Conservation (phyloP, 2,888 invertebrate species). For the Drosophila mercatorum region DNA sequence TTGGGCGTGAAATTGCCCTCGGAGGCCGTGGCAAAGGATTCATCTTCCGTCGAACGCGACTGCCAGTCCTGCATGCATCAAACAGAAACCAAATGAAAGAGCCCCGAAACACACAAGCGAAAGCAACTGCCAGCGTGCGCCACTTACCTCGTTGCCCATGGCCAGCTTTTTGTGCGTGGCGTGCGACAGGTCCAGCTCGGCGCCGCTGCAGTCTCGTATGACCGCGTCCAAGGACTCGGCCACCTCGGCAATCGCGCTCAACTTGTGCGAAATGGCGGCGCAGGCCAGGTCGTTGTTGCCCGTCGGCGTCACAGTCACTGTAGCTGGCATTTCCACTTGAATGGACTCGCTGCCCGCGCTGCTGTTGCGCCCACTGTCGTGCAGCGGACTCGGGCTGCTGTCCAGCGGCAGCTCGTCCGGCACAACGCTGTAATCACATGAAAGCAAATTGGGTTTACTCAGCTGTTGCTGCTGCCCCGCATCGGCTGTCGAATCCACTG, state of each 20-base stretch:
- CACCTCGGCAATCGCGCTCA: conserved; percentile 88
- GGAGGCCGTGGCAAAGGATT: conserved; percentile 89
- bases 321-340: conserved; percentile 33
- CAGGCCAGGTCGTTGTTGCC: conserved; percentile 87
- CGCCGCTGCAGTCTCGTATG: conserved; percentile 83
- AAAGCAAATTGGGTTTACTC: conserved; percentile 39
- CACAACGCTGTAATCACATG: conserved; percentile 75
- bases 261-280: conserved; percentile 88
- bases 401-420: conserved; percentile 76
- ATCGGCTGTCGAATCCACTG: conserved; percentile 55
- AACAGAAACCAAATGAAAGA: background rate
- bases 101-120: background rate
- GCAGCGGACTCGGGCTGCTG: conserved; percentile 62
- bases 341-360: conserved; percentile 46
- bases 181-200: conserved; percentile 38
- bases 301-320: conserved; percentile 80
- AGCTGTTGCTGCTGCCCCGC: conserved; percentile 6
- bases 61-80: conserved; percentile 83
- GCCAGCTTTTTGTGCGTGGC: conserved; percentile 75
- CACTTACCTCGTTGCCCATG: conserved; percentile 72
- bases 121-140: background rate
- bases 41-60: conserved; percentile 86
- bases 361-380: conserved; percentile 67
- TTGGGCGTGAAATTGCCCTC: conserved; percentile 88
- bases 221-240: conserved; percentile 89